Evolutionary conservation across 1,140 invertebrate species (phyloP).

Genomic region (Drosophila ercepeae): DNA sequence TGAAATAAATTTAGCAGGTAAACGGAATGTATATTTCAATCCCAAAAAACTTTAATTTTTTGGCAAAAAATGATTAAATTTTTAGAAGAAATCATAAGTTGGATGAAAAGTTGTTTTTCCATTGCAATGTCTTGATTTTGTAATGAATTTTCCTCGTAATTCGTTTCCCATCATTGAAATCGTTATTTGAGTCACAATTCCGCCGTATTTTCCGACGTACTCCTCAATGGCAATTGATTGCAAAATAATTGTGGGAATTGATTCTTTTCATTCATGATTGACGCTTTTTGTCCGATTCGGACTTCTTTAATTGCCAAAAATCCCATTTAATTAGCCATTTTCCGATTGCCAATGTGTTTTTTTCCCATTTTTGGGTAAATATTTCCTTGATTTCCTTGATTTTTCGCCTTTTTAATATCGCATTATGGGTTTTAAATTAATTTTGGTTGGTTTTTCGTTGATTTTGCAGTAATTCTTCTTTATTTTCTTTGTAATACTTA

Average conservation of each 20-base stretch:
- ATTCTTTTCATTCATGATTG: neutral
- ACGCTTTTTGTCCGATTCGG: neutral
- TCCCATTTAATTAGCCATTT: neutral
- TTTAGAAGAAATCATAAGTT: no score
- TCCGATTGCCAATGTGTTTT: neutral
- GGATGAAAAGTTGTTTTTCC: no score
- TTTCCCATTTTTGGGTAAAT: neutral
- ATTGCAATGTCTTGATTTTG: neutral
- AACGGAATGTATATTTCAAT: no score
- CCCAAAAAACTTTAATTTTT: no score
- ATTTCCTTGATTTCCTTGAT: neutral
- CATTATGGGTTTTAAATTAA: neutral
- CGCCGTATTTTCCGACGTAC: no score
- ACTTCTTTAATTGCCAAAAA: neutral
- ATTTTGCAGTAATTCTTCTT: no score
- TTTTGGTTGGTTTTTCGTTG: neutral
- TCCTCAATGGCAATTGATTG: slow-evolving; percentile 9
- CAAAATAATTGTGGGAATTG: slow-evolving; percentile 18
- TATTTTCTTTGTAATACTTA: no score
- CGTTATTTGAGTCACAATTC: no score
- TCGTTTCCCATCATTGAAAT: no score
- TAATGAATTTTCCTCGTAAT: neutral
- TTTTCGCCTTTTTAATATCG: no score
- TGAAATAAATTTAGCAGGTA: slow-evolving; percentile 18
- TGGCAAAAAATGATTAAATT: no score